Base-by-base conservation (phyloP, 2,797 vertebrate genomes). In the Peromyscus eremicus region DNA sequence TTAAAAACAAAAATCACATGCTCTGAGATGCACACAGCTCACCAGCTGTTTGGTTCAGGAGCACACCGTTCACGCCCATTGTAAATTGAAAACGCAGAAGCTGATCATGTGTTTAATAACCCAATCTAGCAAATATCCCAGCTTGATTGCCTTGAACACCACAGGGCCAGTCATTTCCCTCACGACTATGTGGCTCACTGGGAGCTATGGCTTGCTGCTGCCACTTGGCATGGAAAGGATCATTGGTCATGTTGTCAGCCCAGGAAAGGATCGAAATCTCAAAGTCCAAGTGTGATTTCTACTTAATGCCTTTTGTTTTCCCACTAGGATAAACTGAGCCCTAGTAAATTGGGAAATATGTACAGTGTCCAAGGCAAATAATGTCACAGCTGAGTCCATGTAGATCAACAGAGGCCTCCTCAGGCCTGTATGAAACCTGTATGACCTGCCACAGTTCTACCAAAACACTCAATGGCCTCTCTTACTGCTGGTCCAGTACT, bases 1-100 rank as follows among this genome's bases (percentile, higher is more conserved):
- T 34, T 55, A 3, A 71, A 55, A 71, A 49, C 43, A 16, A 93
- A 85, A 86, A 55, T 4, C 43, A 62, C 17, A 6, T 19, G 46
- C 23, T 25, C 0, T 27, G 49, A 62, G 37, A 25, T 2, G 21
- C 34, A 14, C 6, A 0, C 0, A 0, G 25, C 8, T 88, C 37
- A 66, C 37, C 21, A 55, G 13, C 23, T 17, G 34, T n/a, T 21
- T 43, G 82, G 49, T 43, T 62, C 64, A 23, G 40, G 86, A 77
- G 13, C 2, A 2, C 6, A 10, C 1, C 25, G 43, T 23, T 21
- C 57, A 43, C 23, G 11, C 5, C 25, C 16, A 16, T 23, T n/a
- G 32, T 37, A 70, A 55, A 68, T 0, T 5, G 14, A 60, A 77
- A 76, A 76, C 34, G 6, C 40, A 27, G 16, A 55, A 52, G 7